Conservation (phyloP, 2,797 vertebrate species). For the Acipenser transmontanus region DNA sequence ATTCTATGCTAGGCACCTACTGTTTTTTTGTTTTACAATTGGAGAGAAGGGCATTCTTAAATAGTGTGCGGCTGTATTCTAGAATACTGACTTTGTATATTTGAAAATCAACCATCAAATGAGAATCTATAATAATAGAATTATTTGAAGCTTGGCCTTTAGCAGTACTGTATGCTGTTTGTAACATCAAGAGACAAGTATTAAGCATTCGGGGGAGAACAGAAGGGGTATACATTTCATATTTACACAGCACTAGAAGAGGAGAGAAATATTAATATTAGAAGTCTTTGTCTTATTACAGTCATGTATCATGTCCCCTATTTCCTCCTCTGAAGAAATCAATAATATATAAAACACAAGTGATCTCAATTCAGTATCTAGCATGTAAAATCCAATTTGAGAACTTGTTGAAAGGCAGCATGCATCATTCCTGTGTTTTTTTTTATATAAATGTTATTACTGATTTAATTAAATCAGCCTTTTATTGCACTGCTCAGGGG, state of each 20-base stretch:
- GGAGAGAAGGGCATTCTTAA: neutral
- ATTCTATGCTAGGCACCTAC: neutral
- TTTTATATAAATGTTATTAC: neutral
- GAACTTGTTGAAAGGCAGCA: slow-evolving; percentile 45
- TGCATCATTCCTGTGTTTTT: slow-evolving; percentile 45
- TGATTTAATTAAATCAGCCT: slow-evolving; percentile 51
- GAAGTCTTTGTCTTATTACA: slow-evolving; percentile 61
- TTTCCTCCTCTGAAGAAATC: slow-evolving; percentile 53
- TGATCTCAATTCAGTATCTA: slow-evolving; percentile 52
- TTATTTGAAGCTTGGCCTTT: neutral
- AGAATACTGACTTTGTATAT: neutral
- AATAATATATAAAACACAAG: slow-evolving; percentile 50
- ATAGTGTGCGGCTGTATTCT: too few relatives aligned
- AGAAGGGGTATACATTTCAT: neutral
- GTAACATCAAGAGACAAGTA: neutral
- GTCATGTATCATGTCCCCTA: slow-evolving; percentile 58
- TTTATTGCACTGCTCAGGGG: too few relatives aligned
- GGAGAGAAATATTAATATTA: slow-evolving; percentile 58
- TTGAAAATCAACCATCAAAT: neutral
- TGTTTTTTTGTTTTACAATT: neutral
- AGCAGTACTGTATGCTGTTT: neutral
- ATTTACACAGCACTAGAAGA: neutral
- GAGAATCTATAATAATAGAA: neutral
- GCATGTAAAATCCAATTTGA: slow-evolving; percentile 56
- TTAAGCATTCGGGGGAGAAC: neutral